A percentile compares a stretch with the other conserved stretches of the same genome.
phyloP scores from a whole-genome alignment of 2,113 vertebrate genomes.

The Diphyllodes magnificus region DNA sequence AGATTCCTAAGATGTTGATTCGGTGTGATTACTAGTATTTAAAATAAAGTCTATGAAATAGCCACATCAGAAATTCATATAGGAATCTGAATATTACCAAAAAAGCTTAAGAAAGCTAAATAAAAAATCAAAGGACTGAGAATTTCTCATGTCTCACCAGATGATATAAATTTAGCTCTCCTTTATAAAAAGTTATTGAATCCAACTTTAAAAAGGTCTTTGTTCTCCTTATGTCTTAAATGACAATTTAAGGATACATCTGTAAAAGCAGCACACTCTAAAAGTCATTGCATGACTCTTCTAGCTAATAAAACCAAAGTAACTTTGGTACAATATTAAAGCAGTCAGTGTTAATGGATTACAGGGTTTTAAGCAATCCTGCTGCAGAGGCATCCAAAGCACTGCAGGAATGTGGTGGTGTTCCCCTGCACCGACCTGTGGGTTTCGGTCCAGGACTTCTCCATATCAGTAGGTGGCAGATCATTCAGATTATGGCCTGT shows the following conservation, averaged over 20 bases:
- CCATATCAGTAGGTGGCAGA: not conserved
- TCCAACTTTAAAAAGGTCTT: not conserved
- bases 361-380: not conserved
- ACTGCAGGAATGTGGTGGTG: not conserved
- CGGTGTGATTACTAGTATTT: not conserved
- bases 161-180: not conserved
- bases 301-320: not conserved
- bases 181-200: not conserved
- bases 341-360: not conserved
- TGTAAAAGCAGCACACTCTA: not conserved
- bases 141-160: not conserved
- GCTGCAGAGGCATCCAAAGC: constrained; percentile 21
- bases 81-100: not conserved
- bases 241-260: not conserved
- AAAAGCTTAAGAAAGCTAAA: not conserved
- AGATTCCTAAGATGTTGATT: not conserved
- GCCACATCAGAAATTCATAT: not conserved
- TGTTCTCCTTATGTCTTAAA: not conserved
- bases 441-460: not conserved
- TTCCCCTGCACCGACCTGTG: fast-evolving
- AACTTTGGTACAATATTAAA: not conserved
- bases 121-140: not conserved
- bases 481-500: not conserved
- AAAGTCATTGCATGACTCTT: not conserved
- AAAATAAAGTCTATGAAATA: not conserved